A percentile compares a stretch with the other conserved stretches of the same genome.
These are phyloP conservation scores for human DNA, from an alignment of 2,113 vertebrate genomes.

Conservation along the genomic window DNA sequence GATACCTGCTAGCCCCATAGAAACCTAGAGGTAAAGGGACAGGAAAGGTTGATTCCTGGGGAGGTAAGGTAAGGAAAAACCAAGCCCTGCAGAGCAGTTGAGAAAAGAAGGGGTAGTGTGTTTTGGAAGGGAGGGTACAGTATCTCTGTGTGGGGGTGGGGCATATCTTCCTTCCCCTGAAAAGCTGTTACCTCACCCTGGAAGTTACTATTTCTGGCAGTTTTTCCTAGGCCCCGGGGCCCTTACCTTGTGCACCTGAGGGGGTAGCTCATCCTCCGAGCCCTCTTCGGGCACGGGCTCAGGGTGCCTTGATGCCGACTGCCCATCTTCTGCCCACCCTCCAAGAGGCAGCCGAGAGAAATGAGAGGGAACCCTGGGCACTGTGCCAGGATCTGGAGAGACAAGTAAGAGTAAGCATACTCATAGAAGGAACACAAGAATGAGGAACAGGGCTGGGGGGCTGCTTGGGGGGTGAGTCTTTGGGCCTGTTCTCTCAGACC, in stretches of 20 bases:
- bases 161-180: not conserved
- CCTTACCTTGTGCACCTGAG: constrained; percentile 93
- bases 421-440: not conserved
- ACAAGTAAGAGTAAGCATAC: not conserved
- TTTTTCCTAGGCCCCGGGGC: not conserved
- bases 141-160: not conserved
- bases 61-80: not conserved
- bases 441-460: not conserved
- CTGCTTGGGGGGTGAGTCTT: not conserved
- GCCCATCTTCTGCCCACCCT: constrained; percentile 94
- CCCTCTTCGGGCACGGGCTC: constrained; percentile 94
- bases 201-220: not conserved
- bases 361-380: constrained; percentile 86
- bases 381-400: constrained; percentile 84
- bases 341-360: constrained; percentile 93
- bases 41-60: not conserved
- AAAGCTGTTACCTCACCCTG: not conserved
- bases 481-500: not conserved
- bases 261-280: constrained; percentile 95
- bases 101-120: not conserved
- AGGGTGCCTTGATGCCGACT: constrained; percentile 86
- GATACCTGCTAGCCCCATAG: not conserved
- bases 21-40: not conserved
- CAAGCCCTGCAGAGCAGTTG: not conserved
- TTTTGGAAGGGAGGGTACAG: not conserved